These are phyloP conservation scores for Tringa solitaria DNA, from an alignment of 2,113 vertebrate genomes.

Conservation along the genomic window DNA sequence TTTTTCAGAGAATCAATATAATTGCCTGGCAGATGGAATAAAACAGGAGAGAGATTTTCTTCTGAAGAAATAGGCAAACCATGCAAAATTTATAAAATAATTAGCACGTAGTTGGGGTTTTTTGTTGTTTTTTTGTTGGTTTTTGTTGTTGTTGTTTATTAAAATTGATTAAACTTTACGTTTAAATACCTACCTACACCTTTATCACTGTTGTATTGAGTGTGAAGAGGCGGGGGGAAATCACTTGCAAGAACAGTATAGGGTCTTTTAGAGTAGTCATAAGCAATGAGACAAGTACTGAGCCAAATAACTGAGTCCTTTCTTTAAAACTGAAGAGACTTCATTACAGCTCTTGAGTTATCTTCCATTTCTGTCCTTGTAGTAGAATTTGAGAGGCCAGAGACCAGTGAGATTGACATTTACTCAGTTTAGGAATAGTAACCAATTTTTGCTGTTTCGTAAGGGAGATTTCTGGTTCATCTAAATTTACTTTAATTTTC, in stretches of 20 bases:
- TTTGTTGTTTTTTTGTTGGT: not conserved
- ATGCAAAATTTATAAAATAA: not conserved
- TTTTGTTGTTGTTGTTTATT: not conserved
- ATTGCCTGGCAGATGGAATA: not conserved
- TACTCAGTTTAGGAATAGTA: not conserved
- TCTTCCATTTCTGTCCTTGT: not conserved
- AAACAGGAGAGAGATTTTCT: not conserved
- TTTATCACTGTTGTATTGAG: not conserved
- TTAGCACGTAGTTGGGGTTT: no score
- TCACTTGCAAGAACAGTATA: not conserved
- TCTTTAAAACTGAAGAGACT: not conserved
- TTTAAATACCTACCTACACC: not conserved
- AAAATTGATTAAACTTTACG: not conserved
- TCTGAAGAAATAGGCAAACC: not conserved
- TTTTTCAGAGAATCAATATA: not conserved
- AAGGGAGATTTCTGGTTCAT: not conserved
- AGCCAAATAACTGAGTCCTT: not conserved
- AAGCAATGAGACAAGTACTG: not conserved
- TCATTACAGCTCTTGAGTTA: not conserved
- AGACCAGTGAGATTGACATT: not conserved
- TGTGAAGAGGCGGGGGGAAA: fast-evolving
- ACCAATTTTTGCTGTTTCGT: not conserved
- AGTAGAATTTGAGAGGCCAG: not conserved
- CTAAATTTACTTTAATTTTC: not conserved
- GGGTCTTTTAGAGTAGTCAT: not conserved